These are phyloP conservation scores for Hydropsyche betteni DNA, from an alignment of 2,888 invertebrate genomes.

Conservation along the genomic window DNA sequence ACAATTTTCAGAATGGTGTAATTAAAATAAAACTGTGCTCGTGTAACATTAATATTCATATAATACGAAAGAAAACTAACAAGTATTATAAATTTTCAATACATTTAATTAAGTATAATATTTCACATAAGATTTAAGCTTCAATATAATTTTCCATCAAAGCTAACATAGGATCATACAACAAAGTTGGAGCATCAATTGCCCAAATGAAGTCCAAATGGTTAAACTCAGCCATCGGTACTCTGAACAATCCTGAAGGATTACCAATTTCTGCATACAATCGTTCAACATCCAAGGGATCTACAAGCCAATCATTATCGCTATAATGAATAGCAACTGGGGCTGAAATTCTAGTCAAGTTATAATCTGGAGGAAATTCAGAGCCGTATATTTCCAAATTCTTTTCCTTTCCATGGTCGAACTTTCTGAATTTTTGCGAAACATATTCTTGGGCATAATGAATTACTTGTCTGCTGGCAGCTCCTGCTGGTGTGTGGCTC, in stretches of 20 bases:
- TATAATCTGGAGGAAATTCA: slow-evolving; percentile 62
- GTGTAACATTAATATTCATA: too few species aligned
- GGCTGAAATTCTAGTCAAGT: slow-evolving; percentile 60
- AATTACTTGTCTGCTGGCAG: slow-evolving; percentile 61
- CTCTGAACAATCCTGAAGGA: slow-evolving; percentile 61
- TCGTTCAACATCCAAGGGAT: slow-evolving; percentile 62
- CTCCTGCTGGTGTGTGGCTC: slow-evolving; percentile 69
- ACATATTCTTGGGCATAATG: slow-evolving; percentile 65
- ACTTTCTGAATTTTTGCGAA: slow-evolving; percentile 58
- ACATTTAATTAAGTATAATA: background rate
- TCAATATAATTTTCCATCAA: slow-evolving; percentile 60
- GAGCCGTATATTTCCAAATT: slow-evolving; percentile 64
- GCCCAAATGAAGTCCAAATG: slow-evolving; percentile 76
- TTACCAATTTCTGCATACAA: slow-evolving; percentile 63
- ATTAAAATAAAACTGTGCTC: too few species aligned
- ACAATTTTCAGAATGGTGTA: too few species aligned
- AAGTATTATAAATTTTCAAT: too few species aligned
- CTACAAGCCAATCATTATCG: slow-evolving; percentile 67
- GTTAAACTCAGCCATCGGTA: slow-evolving; percentile 64
- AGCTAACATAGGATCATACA: slow-evolving; percentile 64
- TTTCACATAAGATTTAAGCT: background rate
- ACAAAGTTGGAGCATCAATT: slow-evolving; percentile 61
- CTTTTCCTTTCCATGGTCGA: slow-evolving; percentile 60
- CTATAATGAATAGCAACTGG: slow-evolving; percentile 66
- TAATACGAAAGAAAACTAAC: too few species aligned